Conservation (phyloP, 2,888 invertebrate genomes). For the Dioctria linearis region DNA sequence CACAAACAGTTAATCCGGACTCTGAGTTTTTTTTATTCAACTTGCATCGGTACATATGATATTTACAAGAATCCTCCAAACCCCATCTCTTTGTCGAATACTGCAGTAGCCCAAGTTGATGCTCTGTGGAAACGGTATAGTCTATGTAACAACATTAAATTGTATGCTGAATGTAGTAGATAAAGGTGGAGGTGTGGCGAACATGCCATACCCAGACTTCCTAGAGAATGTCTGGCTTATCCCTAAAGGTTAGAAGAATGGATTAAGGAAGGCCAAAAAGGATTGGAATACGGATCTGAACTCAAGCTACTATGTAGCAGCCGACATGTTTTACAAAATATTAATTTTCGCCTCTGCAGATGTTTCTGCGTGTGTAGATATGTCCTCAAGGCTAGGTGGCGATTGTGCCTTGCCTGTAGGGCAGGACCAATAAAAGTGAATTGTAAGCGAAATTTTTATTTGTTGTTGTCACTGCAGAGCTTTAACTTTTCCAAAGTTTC, state of each 20-base stretch:
- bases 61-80: no score
- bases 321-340: slow-evolving; percentile 43
- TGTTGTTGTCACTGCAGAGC: not conserved
- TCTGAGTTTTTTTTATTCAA: slow-evolving; percentile 9
- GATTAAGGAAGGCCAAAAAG: slow-evolving; percentile 30
- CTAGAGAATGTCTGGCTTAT: slow-evolving; percentile 14
- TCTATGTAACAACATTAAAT: slow-evolving; percentile 25
- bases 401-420: not conserved
- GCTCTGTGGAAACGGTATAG: not conserved
- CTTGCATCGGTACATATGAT: not conserved
- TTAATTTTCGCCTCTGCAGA: slow-evolving; percentile 46
- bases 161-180: not conserved
- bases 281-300: not conserved
- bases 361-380: slow-evolving; percentile 25
- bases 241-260: not conserved
- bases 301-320: not conserved
- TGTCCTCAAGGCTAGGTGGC: not conserved
- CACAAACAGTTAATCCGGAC: slow-evolving; percentile 12
- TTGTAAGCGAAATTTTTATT: slow-evolving; percentile 49
- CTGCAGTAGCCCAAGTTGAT: not conserved
- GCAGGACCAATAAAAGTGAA: slow-evolving; percentile 44
- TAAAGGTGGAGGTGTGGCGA: slow-evolving; percentile 1
- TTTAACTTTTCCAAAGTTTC: not conserved
- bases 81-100: slow-evolving; percentile 1
- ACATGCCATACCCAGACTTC: slow-evolving; percentile 19